These are phyloP conservation scores for Alligator mississippiensis DNA, from an alignment of 2,113 vertebrate genomes.

Conservation along the genomic window DNA sequence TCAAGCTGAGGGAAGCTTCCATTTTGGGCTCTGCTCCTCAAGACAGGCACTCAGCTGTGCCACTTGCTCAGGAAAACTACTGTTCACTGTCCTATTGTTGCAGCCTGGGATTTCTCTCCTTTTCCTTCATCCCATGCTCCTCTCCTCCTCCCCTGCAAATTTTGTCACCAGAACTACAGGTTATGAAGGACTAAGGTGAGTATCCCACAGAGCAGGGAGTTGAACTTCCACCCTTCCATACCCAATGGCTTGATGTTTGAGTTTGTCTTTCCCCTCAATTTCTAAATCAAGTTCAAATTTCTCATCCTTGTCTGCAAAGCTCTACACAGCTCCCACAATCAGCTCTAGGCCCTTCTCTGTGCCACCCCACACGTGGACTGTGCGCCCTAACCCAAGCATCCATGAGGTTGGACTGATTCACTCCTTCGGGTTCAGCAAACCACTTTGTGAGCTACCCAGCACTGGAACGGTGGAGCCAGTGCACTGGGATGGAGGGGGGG, in stretches of 20 bases:
- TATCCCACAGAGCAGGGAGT: neutral
- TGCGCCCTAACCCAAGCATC: neutral
- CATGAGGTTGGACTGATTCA: neutral
- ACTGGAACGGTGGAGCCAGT: no score
- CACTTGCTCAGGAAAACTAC: rapidly evolving
- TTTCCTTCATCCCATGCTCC: rapidly evolving
- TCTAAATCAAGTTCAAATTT: neutral
- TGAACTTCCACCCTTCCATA: neutral
- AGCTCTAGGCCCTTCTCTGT: neutral
- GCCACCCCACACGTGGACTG: neutral
- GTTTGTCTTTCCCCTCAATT: neutral
- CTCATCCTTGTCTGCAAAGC: neutral
- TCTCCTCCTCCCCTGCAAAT: neutral
- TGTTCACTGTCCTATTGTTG: neutral
- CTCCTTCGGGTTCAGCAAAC: no score
- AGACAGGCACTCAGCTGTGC: rapidly evolving
- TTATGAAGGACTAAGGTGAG: neutral
- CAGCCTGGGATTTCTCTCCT: neutral
- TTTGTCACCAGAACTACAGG: neutral
- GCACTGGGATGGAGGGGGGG: neutral
- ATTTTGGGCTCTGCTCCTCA: neutral
- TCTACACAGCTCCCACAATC: neutral
- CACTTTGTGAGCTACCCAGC: no score
- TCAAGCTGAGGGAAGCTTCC: rapidly evolving
- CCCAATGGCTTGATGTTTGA: neutral